Evolutionary conservation across 2,888 invertebrate species (phyloP), one percentile per base, ranked within the genome.

Genomic region (Eilema caniola): DNA sequence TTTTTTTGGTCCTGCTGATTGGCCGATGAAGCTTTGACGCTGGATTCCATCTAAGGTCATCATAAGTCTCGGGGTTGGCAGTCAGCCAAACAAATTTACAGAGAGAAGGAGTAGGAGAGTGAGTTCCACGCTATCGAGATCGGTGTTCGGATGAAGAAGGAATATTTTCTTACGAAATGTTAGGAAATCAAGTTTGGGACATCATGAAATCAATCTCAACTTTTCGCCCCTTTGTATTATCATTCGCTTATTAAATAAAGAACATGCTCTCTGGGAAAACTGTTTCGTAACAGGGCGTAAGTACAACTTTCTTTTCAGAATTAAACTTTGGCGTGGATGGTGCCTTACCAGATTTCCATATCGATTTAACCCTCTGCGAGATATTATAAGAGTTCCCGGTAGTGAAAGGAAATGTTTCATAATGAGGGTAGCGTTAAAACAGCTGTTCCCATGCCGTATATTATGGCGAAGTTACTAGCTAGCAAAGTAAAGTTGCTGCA

Each of bases 291-390:
- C 8, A 10, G 20, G 16, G 10, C 8, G 10, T n/a, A 14, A 23
- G 37, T 24, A 62, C 23, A 37, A 62, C 14, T 37, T 37, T 62
- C n/a, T 53, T 62, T 62, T 23, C 24, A 8, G 23, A 37, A 62
- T 23, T 33, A 7, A 62, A 62, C 16, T 66, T 57, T 57, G 14
- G 28, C 53, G 23, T 65, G 31, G 31, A 65, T n/a, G 20, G 31
- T 31, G 56, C 31, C 31, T 64, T 14, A 53, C 31, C 53, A 47
- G n/a, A 53, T 65, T 65, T 53, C 31, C 65, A 31, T 23, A 65
- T 56, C 56, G 56, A 65, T 65, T 28, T 16, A 47, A 47, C 25
- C 33, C 25, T 20, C 47, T 63, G 63, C 23, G 63, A 47, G 62
- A 63, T 63, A 63, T 25, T 41, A 16, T 28, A 47, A 62, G 41